Evolutionary conservation across 2,888 invertebrate species (phyloP).

Genomic region (Pogonocherus hispidulus): DNA sequence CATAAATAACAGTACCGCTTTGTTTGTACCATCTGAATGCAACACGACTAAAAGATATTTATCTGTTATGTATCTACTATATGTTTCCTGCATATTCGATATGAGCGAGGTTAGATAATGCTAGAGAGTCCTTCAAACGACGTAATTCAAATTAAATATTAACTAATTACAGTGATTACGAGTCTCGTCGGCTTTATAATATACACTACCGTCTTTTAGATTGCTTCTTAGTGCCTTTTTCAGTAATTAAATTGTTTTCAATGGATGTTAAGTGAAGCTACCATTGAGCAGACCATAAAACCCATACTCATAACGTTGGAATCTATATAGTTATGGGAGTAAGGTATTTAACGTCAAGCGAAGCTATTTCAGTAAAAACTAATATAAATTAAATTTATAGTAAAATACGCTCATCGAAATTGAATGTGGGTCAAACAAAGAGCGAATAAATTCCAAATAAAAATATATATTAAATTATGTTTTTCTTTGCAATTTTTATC

Average conservation of each 20-base stretch:
- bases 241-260: conserved; percentile 4
- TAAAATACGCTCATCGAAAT: too few species aligned
- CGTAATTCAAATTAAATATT: conserved; percentile 30
- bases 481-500: too few species aligned
- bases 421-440: too few species aligned
- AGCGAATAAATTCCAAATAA: too few species aligned
- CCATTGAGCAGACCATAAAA: neutral
- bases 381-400: too few species aligned
- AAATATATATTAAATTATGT: too few species aligned
- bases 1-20: conserved; percentile 48
- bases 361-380: too few species aligned
- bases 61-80: conserved; percentile 53
- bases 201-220: conserved; percentile 13
- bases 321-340: too few species aligned
- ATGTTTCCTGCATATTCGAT: conserved; percentile 52
- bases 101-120: conserved; percentile 28
- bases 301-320: too few species aligned
- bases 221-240: conserved; percentile 4
- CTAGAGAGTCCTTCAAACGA: conserved; percentile 19
- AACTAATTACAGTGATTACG: conserved; percentile 24
- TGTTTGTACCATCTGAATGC: conserved; percentile 47
- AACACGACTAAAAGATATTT: conserved; percentile 49
- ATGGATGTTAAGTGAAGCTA: conserved; percentile 5
- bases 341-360: too few species aligned
- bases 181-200: conserved; percentile 14